These are phyloP conservation scores for Mya arenaria DNA, from an alignment of 1,140 invertebrate genomes.

Conservation along the genomic window DNA sequence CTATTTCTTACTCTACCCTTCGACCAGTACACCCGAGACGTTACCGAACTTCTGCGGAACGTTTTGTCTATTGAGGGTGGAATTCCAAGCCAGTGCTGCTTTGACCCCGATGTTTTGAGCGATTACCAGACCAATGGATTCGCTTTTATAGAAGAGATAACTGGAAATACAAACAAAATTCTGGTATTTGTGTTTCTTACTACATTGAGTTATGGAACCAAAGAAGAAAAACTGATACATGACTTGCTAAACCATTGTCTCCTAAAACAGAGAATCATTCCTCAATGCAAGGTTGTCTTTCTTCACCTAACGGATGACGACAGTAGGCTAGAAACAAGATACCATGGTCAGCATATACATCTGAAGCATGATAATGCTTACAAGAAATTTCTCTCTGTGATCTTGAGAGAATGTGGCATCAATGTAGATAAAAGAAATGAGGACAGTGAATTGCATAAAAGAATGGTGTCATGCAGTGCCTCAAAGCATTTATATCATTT, in stretches of 20 bases:
- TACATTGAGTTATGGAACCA: neutral
- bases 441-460: no score
- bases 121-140: neutral
- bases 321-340: neutral
- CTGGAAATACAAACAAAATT: neutral
- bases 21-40: conserved; percentile 19
- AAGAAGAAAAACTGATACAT: neutral
- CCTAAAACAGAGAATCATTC: neutral
- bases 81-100: conserved; percentile 19
- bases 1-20: neutral
- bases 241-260: conserved; percentile 22
- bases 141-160: neutral
- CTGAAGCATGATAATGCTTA: neutral
- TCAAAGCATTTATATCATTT: no score
- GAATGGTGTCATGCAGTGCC: no score
- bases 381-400: neutral
- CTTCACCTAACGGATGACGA: conserved; percentile 7
- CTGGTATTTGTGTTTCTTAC: conserved; percentile 21
- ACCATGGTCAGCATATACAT: conserved; percentile 18
- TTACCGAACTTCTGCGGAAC: neutral
- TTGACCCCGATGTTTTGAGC: conserved; percentile 1
- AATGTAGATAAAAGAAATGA: no score
- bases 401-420: neutral
- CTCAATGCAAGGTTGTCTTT: conserved; percentile 22
- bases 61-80: conserved; percentile 2